A percentile compares a stretch with the other conserved stretches of the same genome.
Evolutionary conservation across 2,113 vertebrate species (phyloP).

Genomic region (Rousettus leschenaultii): DNA sequence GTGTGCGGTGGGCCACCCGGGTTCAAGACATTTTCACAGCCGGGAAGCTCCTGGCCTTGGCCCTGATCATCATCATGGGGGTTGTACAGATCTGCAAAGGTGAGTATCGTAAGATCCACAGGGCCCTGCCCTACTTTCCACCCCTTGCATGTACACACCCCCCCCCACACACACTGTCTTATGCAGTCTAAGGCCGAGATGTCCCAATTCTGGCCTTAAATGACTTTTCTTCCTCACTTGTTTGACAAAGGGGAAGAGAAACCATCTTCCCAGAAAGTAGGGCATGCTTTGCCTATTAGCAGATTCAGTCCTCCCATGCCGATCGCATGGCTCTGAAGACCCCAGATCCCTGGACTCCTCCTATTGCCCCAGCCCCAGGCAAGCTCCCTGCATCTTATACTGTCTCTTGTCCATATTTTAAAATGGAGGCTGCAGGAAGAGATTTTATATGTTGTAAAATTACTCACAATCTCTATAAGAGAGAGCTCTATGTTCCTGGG

Average conservation of each 20-base stretch:
- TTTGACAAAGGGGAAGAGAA: not conserved
- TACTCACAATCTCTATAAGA: constrained; percentile 36
- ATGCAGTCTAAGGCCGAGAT: not conserved
- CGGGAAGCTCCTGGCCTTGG: constrained; percentile 92
- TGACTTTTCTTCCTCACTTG: not conserved
- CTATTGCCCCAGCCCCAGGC: not conserved
- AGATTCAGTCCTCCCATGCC: not conserved
- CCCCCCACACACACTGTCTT: not conserved
- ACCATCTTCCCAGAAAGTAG: not conserved
- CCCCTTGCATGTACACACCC: not conserved
- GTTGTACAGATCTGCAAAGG: constrained; percentile 95
- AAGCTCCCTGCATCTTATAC: not conserved
- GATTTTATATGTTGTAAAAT: constrained; percentile 49
- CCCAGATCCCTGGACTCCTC: not conserved
- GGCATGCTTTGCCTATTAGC: not conserved
- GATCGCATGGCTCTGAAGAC: not conserved
- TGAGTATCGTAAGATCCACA: constrained; percentile 49
- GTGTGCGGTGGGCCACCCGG: constrained; percentile 93
- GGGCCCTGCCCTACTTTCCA: not conserved
- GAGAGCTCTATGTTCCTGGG: constrained; percentile 49
- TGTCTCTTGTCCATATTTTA: not conserved
- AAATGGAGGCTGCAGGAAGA: constrained; percentile 3
- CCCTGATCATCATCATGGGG: constrained; percentile 94
- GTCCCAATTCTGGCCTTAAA: not conserved
- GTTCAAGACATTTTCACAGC: constrained; percentile 95